Percentiles rank a stretch among this genome's conserved stretches.
Evolutionary conservation across 1,140 invertebrate genomes (phyloP).

Genomic region (Sitobion miscanthi): DNA sequence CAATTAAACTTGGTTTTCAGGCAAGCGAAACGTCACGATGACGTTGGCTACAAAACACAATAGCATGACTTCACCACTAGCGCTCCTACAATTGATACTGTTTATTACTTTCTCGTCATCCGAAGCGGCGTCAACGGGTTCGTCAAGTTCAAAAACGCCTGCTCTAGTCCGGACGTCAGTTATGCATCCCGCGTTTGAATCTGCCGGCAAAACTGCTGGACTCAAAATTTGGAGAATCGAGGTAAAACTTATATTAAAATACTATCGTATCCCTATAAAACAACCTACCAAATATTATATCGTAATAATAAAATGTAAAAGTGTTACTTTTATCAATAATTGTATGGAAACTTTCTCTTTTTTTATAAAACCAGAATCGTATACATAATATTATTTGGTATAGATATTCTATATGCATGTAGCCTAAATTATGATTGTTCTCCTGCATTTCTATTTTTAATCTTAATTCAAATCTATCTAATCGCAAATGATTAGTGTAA

Average conservation of each 20-base stretch:
- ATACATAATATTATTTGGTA: not conserved
- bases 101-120: not conserved
- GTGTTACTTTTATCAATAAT: not conserved
- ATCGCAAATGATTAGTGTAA: not conserved
- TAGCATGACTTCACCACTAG: slow-evolving; percentile 20
- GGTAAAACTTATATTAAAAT: slow-evolving; percentile 63
- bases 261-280: not conserved
- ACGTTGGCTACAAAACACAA: not conserved
- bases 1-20: not conserved
- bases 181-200: slow-evolving; percentile 60
- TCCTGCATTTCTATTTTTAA: not conserved
- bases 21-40: slow-evolving; percentile 23
- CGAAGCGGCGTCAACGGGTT: slow-evolving; percentile 37
- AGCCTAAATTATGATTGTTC: not conserved
- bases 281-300: not conserved
- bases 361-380: not conserved
- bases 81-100: slow-evolving; percentile 26
- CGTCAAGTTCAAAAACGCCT: slow-evolving; percentile 23
- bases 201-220: slow-evolving; percentile 69
- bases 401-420: not conserved
- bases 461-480: not conserved
- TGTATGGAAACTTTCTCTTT: not conserved
- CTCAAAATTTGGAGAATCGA: slow-evolving; percentile 75
- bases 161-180: slow-evolving; percentile 53
- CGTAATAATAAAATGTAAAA: not conserved